These are phyloP conservation scores for Drosophila barbarae DNA, from an alignment of 2,888 invertebrate genomes.

Conservation along the genomic window DNA sequence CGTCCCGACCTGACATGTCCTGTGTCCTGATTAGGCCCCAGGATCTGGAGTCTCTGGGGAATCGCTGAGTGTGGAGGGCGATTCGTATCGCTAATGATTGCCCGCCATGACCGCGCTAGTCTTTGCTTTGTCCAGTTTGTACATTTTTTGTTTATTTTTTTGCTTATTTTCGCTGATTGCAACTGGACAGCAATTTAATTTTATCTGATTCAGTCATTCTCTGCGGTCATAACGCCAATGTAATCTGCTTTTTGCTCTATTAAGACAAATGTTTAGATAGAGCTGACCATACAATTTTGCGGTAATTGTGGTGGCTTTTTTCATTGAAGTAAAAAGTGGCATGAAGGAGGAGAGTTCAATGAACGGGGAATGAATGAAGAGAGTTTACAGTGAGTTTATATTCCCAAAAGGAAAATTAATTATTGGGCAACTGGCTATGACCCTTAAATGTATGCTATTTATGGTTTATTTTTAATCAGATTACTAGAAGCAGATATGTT, in stretches of 20 bases:
- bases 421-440: neutral
- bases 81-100: slow-evolving; percentile 42
- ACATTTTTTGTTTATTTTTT: neutral
- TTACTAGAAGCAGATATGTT: neutral
- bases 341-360: neutral
- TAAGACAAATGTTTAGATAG: slow-evolving; percentile 22
- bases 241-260: slow-evolving; percentile 13
- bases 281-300: slow-evolving; percentile 3
- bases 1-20: slow-evolving; percentile 9
- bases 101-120: slow-evolving; percentile 26
- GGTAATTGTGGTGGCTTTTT: neutral
- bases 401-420: neutral
- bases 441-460: neutral
- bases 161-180: slow-evolving; percentile 38
- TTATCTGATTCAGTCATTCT: slow-evolving; percentile 23
- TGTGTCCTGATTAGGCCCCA: slow-evolving; percentile 33
- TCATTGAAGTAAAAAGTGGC: neutral
- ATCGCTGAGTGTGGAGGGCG: slow-evolving; percentile 24
- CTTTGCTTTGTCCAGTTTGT: slow-evolving; percentile 9
- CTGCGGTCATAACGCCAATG: slow-evolving; percentile 8
- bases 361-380: neutral
- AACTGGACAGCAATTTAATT: slow-evolving; percentile 28
- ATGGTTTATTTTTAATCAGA: neutral
- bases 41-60: slow-evolving; percentile 34
- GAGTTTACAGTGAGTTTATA: too few relatives aligned